Evolutionary conservation across 1,140 invertebrate species (phyloP).

Genomic region (Penaeus japonicus): DNA sequence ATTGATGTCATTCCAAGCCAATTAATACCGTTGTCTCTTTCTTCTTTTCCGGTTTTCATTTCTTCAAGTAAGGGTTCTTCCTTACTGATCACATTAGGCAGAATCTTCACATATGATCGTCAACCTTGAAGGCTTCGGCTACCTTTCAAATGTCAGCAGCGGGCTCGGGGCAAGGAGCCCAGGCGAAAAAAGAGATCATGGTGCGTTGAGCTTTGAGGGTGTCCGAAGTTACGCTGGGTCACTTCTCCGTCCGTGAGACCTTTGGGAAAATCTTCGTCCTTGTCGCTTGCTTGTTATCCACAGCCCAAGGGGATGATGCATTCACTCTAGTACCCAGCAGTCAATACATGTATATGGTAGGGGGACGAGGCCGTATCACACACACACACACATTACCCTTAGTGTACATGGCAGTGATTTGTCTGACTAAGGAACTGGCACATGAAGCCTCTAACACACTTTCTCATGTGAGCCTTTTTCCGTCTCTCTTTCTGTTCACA

Average conservation of each 20-base stretch:
- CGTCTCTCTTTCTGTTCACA: neutral
- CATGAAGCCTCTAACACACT: constrained; percentile 6
- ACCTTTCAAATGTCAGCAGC: neutral
- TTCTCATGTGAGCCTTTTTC: neutral
- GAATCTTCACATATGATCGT: neutral
- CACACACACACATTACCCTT: constrained; percentile 23
- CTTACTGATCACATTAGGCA: constrained; percentile 1
- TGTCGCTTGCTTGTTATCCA: too few species aligned
- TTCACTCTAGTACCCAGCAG: too few species aligned
- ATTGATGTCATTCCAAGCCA: too few species aligned
- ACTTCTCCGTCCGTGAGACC: too few species aligned
- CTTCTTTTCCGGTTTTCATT: neutral
- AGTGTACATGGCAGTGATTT: constrained; percentile 53
- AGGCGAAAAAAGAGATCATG: constrained; percentile 25
- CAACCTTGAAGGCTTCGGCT: constrained; percentile 19
- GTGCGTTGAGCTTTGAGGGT: constrained; percentile 1
- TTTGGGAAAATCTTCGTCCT: too few species aligned
- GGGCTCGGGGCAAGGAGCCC: constrained; percentile 10
- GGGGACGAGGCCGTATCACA: too few species aligned
- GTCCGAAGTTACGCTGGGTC: too few species aligned
- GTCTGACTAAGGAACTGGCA: constrained; percentile 51
- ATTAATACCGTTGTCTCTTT: neutral
- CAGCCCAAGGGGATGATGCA: too few species aligned
- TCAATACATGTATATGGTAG: neutral
- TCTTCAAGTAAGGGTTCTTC: neutral